Percentiles rank a stretch among this genome's conserved stretches.
These are phyloP conservation scores for Acestrorhynchus altus DNA, from an alignment of 2,797 vertebrate genomes.

Conservation along the genomic window DNA sequence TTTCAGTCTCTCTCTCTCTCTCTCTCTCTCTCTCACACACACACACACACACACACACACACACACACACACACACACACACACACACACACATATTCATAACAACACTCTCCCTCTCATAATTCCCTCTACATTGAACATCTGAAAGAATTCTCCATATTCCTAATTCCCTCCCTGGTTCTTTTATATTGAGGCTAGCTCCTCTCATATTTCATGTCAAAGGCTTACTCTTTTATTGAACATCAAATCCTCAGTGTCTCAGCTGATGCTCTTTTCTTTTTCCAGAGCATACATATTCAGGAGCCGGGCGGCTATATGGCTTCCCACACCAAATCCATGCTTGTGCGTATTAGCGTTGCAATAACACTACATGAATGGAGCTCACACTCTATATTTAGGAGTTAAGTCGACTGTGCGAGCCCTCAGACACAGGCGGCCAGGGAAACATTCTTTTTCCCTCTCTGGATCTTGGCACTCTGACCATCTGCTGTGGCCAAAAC, in stretches of 20 bases:
- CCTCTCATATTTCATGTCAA: constrained; percentile 81
- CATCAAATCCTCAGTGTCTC: constrained; percentile 82
- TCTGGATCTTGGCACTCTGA: constrained; percentile 47
- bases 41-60: constrained; percentile 37
- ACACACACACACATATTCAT: constrained; percentile 67
- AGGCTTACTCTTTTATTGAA: constrained; percentile 84
- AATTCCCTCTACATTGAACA: constrained; percentile 75
- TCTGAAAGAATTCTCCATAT: constrained; percentile 81
- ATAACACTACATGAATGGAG: constrained; percentile 76
- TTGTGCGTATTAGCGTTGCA: constrained; percentile 75
- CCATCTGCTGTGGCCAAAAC: constrained; percentile 64
- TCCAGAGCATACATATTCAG: constrained; percentile 77
- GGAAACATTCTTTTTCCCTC: constrained; percentile 28
- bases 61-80: constrained; percentile 42
- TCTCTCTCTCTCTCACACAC: not conserved
- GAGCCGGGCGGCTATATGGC: constrained; percentile 67
- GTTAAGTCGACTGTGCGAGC: constrained; percentile 68
- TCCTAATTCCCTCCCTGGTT: constrained; percentile 80
- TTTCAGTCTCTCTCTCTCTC: constrained; percentile 31
- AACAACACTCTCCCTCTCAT: constrained; percentile 68
- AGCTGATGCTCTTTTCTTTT: constrained; percentile 68
- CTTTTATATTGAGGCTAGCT: constrained; percentile 82
- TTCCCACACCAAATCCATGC: constrained; percentile 72
- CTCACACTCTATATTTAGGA: constrained; percentile 75
- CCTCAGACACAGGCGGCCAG: constrained; percentile 22